Base-by-base conservation (phyloP, 2,888 invertebrate genomes). In the Noctua fimbriata region DNA sequence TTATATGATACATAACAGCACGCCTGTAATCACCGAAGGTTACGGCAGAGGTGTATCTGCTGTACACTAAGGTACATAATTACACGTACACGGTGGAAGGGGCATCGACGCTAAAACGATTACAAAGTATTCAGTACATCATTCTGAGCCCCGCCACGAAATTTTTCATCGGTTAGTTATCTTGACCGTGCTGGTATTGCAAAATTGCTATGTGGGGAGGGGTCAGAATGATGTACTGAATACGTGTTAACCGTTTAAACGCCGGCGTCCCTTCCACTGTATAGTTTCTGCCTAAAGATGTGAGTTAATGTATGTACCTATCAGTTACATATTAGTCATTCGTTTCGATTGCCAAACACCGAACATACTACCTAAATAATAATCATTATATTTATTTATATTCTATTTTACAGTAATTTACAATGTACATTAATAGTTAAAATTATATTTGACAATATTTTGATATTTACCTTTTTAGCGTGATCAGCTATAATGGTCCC, bases 361-460 rank as follows among this genome's bases (percentile, higher is more conserved):
- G 52, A 65, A 63, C 14, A 69, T 78, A 78, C 84, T 76, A 73
- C 69, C 81, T 81, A 86, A 78, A 84, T 81, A 81, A 73, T 72
- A 76, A 76, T 16, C 58, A 79, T 86, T 78, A 86, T 67, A 76
- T 67, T 82, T 82, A 86, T 79, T 82, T 77, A 72, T 82, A 76
- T 55, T 79, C 86, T 88, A 88, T 89, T 76, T 89, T 88, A 88
- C 88, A 88, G 81, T 78, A 86, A 78, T 89, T 86, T 89, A 88
- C 89, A 88, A 89, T 88, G 86, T 89, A 88, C 84, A 88, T 76
- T 81, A 81, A 80, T 72, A 49, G 60, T 72, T 69, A 72, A 63
- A 73, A 63, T 60, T 32, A 60, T 58, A 60, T 60, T 21, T 10
- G 14, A 74, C 70, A 76, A 44, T 65, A 72, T 76, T 87, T 78